Base-by-base conservation (phyloP, 2,888 invertebrate genomes). In the Machimus atricapillus region DNA sequence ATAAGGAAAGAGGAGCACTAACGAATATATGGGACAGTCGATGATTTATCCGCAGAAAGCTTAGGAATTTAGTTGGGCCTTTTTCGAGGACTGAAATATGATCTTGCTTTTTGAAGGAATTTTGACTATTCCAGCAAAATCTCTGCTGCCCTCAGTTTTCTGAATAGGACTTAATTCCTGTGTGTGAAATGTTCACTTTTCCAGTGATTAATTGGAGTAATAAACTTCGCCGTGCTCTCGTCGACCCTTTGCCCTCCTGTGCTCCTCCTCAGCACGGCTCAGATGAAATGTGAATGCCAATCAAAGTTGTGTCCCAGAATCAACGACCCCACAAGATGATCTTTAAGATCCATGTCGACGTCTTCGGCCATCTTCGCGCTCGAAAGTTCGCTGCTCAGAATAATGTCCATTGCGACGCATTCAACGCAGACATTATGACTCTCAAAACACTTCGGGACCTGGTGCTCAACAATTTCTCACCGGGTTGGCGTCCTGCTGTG, bases 261-360 rank as follows among this genome's bases (percentile, higher is more conserved):
- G 37, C 7, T n/a, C 27, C 7, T 16, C 8, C 27, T 82, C 14
- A 66, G 40, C 19, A n/a, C 27, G 7, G 46, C 27, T 66, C 58
- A 12, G 19, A 73, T 73, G 66, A 43, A 73, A 43, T 46, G 23
- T 85, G 46, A n/a, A 23, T 81, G 81, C 81, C 81, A 52, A 81
- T 81, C 81, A 81, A 56, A 14, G 52, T 23, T 52, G 27, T 27
- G 81, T 81, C 52, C 56, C 81, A 81, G 81, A 34, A 46, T 46
- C 74, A 85, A 3, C 85, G 85, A 74, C 85, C 85, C 74, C 85
- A 85, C 85, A 85, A 74, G 85, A 73, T 74, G 85, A 52, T 40
- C 85, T 85, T 74, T 52, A 43, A 46, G 3, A 76, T 19, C 27
- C 66, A 81, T 31, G 12, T 46, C 46, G 43, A 43, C 14, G 14